Conservation (phyloP, 2,113 vertebrate genomes). For the Hippocampus abdominalis region DNA sequence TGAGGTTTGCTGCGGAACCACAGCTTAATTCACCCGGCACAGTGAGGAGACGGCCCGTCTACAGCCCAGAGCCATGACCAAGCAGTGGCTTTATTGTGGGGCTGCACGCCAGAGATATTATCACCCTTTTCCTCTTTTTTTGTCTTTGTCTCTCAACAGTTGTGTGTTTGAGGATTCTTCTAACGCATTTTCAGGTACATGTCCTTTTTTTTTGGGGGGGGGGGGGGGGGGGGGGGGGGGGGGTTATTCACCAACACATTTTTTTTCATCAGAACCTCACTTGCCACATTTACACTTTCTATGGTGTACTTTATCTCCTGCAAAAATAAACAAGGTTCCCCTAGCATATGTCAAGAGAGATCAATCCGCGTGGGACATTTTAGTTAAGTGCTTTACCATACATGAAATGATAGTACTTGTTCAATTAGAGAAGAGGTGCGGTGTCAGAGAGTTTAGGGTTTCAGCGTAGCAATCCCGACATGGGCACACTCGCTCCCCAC, state of each 20-base stretch:
- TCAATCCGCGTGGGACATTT: conserved; percentile 56
- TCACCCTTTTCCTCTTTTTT: conserved; percentile 32
- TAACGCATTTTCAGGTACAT: conserved; percentile 14
- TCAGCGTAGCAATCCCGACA: conserved; percentile 47
- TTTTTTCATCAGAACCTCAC: background rate
- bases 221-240: too few species aligned
- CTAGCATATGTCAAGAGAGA: conserved; percentile 45
- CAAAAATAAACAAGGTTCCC: conserved; percentile 45
- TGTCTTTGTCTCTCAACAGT: conserved; percentile 12
- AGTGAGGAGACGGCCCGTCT: conserved; percentile 67
- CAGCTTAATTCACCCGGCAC: conserved; percentile 66
- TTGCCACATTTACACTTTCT: conserved; percentile 3
- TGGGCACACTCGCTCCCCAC: conserved; percentile 36
- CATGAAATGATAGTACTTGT: conserved; percentile 62
- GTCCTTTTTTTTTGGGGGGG: conserved; percentile 14
- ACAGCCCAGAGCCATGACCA: conserved; percentile 65
- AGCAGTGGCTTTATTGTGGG: conserved; percentile 57
- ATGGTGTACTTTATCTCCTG: conserved; percentile 3
- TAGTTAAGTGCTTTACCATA: conserved; percentile 58
- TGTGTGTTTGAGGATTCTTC: conserved; percentile 17
- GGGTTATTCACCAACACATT: conserved; percentile 17
- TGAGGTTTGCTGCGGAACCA: conserved; percentile 64
- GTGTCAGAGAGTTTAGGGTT: conserved; percentile 44
- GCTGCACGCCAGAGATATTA: conserved; percentile 57
- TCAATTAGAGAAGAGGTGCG: conserved; percentile 38